Percentiles rank a stretch among this genome's conserved stretches.
Conservation (phyloP, 2,113 vertebrate genomes). For the Syrrhaptes paradoxus region DNA sequence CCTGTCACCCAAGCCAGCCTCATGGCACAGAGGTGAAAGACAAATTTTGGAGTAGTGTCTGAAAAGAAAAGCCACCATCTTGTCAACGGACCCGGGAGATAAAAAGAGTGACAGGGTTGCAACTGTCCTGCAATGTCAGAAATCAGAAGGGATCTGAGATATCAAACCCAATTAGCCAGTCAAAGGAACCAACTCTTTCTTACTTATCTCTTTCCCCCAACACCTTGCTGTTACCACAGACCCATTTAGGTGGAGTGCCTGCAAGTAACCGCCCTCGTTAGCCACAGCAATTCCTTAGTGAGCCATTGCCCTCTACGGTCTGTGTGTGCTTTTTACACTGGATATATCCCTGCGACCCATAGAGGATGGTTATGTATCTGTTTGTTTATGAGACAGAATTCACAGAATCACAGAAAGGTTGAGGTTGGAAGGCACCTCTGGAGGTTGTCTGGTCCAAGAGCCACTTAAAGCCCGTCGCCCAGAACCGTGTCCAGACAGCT, state of each 20-base stretch:
- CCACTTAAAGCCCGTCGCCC: not conserved
- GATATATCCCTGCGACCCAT: not conserved
- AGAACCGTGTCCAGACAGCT: not conserved
- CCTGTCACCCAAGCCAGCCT: not conserved
- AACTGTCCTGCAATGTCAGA: not conserved
- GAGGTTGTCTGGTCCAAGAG: not conserved
- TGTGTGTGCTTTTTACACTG: not conserved
- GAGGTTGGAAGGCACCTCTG: not conserved
- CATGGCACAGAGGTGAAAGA: not conserved
- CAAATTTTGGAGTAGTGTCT: not conserved
- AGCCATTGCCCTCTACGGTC: not conserved
- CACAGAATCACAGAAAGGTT: not conserved
- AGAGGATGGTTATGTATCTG: not conserved
- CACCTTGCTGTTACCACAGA: not conserved
- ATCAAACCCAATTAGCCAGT: not conserved
- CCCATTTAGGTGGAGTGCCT: not conserved
- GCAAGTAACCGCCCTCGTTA: not conserved
- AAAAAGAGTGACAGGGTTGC: not conserved
- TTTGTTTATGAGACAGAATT: not conserved
- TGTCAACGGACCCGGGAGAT: not conserved
- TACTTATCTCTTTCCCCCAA: not conserved
- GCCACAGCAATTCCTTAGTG: not conserved
- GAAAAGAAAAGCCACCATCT: not conserved
- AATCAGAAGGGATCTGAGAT: not conserved
- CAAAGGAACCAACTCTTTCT: not conserved